Evolutionary conservation across 2,888 invertebrate species (phyloP).

Genomic region (Neoitamus cyanurus): DNA sequence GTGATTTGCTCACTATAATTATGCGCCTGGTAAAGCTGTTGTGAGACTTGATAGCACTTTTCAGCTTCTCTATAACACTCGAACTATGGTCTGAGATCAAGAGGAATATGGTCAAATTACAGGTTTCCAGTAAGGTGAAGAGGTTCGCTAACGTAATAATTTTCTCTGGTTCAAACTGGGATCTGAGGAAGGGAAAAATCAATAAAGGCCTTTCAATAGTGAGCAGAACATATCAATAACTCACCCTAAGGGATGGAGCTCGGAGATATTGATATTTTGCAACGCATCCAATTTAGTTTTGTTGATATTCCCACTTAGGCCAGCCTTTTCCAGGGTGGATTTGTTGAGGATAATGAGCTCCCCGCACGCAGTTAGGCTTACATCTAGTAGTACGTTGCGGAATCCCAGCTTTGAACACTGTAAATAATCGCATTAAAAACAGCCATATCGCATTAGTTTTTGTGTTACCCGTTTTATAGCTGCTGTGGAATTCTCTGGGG

Average conservation of each 20-base stretch:
- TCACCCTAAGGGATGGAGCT: conserved; percentile 65
- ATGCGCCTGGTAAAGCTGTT: conserved; percentile 61
- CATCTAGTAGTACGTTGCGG: conserved; percentile 64
- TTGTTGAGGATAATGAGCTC: conserved; percentile 63
- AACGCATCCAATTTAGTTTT: conserved; percentile 60
- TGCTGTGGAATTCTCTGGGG: conserved; percentile 65
- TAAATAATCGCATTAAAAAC: conserved; percentile 45
- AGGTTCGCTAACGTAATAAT: conserved; percentile 61
- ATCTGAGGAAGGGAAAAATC: conserved; percentile 55
- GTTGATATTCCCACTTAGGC: conserved; percentile 58
- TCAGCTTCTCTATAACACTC: conserved; percentile 61
- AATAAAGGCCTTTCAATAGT: neutral
- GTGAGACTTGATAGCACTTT: conserved; percentile 58
- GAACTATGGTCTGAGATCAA: conserved; percentile 62
- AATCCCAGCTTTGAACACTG: conserved; percentile 64
- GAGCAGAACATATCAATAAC: neutral
- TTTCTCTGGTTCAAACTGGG: conserved; percentile 63
- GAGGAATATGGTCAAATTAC: conserved; percentile 61
- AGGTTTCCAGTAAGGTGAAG: conserved; percentile 60
- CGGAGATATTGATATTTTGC: conserved; percentile 63
- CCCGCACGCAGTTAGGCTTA: conserved; percentile 63
- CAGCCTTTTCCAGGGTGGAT: conserved; percentile 61
- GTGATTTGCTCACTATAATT: conserved; percentile 63
- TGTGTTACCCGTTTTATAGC: conserved; percentile 63
- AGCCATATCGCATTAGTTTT: neutral